Evolutionary conservation across 2,113 vertebrate genomes (phyloP), one percentile per base, ranked within the genome.

Genomic region (Ammodytes dubius): DNA sequence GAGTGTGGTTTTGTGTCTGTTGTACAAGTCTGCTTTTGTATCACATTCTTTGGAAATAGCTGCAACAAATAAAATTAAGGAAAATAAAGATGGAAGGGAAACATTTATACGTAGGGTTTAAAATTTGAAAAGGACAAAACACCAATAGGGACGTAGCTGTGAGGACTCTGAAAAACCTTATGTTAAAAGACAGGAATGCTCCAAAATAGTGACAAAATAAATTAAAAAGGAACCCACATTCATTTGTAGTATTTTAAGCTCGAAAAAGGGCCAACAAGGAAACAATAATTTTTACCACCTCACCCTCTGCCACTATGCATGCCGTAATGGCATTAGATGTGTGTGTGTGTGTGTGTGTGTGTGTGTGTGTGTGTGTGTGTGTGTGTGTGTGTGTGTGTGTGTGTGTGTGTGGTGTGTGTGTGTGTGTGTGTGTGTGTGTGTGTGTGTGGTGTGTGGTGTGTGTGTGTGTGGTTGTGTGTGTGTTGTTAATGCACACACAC

Each of bases 21-120:
- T 50, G 53, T 66, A 37, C 13, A 9, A 68, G 15, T 84, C 39
- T 67, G 10, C 37, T 65, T 17, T 52, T 71, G 70, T 74, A 65
- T 86, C 72, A 76, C 61, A 84, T 83, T 91, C 84, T 94, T 94
- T 89, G 85, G 90, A 91, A 83, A 68, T 14, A 88, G 92, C 89
- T 86, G 88, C 76, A 81, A 75, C 27, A 27, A 27, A 27, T 27
- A 27, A 90, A 87, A 89, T 70, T 1, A 70, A 63, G 68, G 68
- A 71, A 67, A 72, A 59, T 58, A 57, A 46, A 27, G 61, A 54
- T 45, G 53, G 27, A 80, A 27, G 35, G 43, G 9, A 57, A 82
- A 70, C 47, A 52, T 8, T 63, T 19, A 75, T 27, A 74, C 59
- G 37, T 14, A 49, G 53, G 67, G 35, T 63, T 27, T 72, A 64